Conservation (phyloP, 1,140 invertebrate genomes). For the Scylla paramamosain region DNA sequence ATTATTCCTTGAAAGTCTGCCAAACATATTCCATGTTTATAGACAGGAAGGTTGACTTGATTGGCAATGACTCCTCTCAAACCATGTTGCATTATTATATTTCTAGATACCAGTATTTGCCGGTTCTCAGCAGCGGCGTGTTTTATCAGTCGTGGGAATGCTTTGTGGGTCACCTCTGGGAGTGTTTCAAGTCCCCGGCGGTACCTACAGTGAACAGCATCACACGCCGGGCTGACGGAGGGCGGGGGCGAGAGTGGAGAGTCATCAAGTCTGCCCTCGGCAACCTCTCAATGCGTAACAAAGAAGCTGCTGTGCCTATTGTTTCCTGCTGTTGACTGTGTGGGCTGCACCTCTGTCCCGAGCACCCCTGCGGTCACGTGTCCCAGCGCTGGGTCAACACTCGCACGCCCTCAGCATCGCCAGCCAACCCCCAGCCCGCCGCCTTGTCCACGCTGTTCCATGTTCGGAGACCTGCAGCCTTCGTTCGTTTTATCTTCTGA, state of each 20-base stretch:
- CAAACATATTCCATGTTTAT: too few species aligned
- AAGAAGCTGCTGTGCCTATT: conserved; percentile 22
- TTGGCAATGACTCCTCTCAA: too few species aligned
- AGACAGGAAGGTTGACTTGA: too few species aligned
- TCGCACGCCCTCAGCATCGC: conserved; percentile 7
- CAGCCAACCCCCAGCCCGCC: neutral
- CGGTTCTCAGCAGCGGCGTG: too few species aligned
- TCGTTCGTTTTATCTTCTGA: too few species aligned
- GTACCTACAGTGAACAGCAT: neutral
- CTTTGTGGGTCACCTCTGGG: neutral
- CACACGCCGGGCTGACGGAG: neutral
- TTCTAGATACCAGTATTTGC: too few species aligned
- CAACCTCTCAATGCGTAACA: conserved; percentile 13
- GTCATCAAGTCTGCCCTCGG: neutral
- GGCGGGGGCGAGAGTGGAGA: neutral
- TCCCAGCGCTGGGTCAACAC: neutral
- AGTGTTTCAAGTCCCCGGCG: neutral
- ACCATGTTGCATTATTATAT: too few species aligned
- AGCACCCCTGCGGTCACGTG: neutral
- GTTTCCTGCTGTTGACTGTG: neutral
- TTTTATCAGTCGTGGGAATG: too few species aligned
- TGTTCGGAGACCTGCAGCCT: too few species aligned
- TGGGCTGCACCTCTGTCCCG: neutral
- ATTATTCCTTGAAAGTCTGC: too few species aligned
- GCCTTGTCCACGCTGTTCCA: neutral